phyloP scores from a whole-genome alignment of 2,888 invertebrate species.

The Lithophane socia region DNA sequence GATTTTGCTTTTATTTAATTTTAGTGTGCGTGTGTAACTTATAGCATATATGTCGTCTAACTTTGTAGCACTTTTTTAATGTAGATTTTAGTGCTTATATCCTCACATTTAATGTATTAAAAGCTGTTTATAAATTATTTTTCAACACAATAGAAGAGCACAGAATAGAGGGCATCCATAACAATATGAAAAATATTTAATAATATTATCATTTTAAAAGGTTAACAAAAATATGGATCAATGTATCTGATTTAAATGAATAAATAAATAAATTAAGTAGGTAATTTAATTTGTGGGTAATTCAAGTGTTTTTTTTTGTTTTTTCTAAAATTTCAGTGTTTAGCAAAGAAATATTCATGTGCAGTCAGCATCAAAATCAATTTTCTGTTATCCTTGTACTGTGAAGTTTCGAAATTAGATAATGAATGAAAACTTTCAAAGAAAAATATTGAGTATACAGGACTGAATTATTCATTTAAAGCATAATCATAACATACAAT shows the following conservation, averaged over 20 bases:
- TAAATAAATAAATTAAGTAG: too few relatives aligned
- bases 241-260: too few relatives aligned
- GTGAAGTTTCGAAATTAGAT: not conserved
- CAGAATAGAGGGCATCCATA: not conserved
- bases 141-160: not conserved
- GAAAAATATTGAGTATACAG: not conserved
- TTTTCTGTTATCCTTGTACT: not conserved
- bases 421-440: not conserved
- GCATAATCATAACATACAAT: not conserved
- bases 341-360: not conserved
- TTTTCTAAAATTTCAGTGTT: not conserved
- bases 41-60: conserved; percentile 4
- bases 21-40: conserved; percentile 24
- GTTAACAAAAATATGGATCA: too few relatives aligned
- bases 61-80: conserved; percentile 7
- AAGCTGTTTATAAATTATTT: not conserved
- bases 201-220: not conserved
- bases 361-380: not conserved
- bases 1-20: conserved; percentile 19
- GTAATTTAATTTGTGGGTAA: not conserved
- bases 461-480: not conserved
- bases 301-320: not conserved
- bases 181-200: not conserved
- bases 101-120: not conserved
- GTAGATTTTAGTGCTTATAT: conserved; percentile 6